Conservation (phyloP, 1,140 invertebrate species). For the Drosophila baimaii region DNA sequence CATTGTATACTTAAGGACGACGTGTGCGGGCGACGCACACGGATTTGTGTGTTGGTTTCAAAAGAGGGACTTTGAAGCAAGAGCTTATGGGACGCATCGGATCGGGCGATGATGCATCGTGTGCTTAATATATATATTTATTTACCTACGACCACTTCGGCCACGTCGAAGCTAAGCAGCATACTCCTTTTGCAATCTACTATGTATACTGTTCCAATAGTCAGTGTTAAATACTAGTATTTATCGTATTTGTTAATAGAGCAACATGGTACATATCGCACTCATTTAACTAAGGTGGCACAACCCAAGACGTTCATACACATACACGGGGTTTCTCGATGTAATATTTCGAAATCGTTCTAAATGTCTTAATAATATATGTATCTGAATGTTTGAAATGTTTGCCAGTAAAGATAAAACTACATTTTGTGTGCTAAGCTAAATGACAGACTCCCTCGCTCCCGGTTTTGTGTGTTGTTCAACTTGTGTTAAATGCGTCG, state of each 20-base stretch:
- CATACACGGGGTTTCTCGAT: too few relatives aligned
- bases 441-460: not conserved
- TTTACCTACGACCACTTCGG: slow-evolving; percentile 29
- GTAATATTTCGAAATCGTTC: too few relatives aligned
- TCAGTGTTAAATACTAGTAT: slow-evolving; percentile 36
- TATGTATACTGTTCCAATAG: slow-evolving; percentile 31
- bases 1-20: slow-evolving; percentile 40
- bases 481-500: slow-evolving; percentile 23
- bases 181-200: slow-evolving; percentile 32
- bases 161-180: slow-evolving; percentile 25
- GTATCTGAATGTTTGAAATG: slow-evolving; percentile 1
- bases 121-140: slow-evolving; percentile 46
- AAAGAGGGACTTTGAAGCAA: slow-evolving; percentile 13
- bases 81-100: slow-evolving; percentile 16
- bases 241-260: slow-evolving; percentile 29
- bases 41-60: slow-evolving; percentile 36
- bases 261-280: slow-evolving; percentile 22
- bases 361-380: too few relatives aligned
- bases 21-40: slow-evolving; percentile 25
- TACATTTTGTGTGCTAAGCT: slow-evolving; percentile 6
- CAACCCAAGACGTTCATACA: not conserved
- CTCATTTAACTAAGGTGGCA: slow-evolving; percentile 24
- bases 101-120: not conserved
- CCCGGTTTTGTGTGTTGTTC: slow-evolving; percentile 9
- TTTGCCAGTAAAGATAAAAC: slow-evolving; percentile 8